A percentile compares a stretch with the other conserved stretches of the same genome.
Conservation (phyloP, 1,140 invertebrate genomes). For the Drosophila sucinea region DNA sequence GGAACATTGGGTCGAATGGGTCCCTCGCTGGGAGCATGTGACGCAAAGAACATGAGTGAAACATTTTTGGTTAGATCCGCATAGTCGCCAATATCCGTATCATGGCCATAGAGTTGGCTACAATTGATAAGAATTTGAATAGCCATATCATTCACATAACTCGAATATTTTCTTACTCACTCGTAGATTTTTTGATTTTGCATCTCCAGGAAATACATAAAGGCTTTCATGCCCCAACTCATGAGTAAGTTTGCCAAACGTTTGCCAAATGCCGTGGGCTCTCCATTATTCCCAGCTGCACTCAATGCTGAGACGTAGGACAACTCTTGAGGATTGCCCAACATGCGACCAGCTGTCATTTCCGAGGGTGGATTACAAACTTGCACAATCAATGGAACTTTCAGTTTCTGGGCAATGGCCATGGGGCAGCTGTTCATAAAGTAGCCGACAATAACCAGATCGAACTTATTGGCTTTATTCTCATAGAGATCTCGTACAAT, state of each 20-base stretch:
- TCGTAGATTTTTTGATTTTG: conserved; percentile 34
- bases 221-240: background rate
- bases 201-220: conserved; percentile 30
- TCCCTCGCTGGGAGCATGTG: conserved; percentile 53
- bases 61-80: conserved; percentile 58
- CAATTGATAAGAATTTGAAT: background rate
- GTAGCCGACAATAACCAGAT: conserved; percentile 60
- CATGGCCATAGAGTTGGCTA: conserved; percentile 48
- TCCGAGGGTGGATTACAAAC: conserved; percentile 31
- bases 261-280: conserved; percentile 27
- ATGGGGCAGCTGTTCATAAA: conserved; percentile 63
- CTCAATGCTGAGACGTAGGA: conserved; percentile 46
- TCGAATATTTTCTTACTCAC: conserved; percentile 18
- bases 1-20: conserved; percentile 77
- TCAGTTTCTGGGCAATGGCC: conserved; percentile 59
- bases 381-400: conserved; percentile 50
- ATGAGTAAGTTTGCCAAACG: conserved; percentile 20
- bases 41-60: conserved; percentile 57
- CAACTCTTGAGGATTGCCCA: conserved; percentile 50
- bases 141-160: rapidly evolving
- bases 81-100: conserved; percentile 37
- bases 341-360: conserved; percentile 24
- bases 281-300: conserved; percentile 12
- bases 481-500: conserved; percentile 47
- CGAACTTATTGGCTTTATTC: conserved; percentile 56